phyloP scores from a whole-genome alignment of 2,888 invertebrate species.

The Coenonympha glycerion region DNA sequence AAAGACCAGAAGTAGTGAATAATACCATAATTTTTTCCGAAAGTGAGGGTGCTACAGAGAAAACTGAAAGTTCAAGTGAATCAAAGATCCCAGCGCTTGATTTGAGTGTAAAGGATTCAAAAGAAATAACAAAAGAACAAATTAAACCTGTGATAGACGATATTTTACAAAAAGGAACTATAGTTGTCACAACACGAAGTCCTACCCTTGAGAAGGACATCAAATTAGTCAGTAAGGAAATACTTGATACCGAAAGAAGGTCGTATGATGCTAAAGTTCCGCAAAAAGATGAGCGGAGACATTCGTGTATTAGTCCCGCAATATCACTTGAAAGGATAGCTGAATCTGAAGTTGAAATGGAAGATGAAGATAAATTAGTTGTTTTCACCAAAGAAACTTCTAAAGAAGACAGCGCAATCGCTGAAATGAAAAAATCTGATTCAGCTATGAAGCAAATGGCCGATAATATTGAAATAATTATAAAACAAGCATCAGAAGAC shows the following conservation, averaged over 20 bases:
- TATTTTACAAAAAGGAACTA: constrained; percentile 59
- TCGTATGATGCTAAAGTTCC: constrained; percentile 70
- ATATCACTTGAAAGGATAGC: constrained; percentile 68
- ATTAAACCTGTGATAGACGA: constrained; percentile 66
- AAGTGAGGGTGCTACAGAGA: neutral
- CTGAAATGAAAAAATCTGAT: constrained; percentile 64
- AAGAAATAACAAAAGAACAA: constrained; percentile 62
- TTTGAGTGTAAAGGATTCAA: constrained; percentile 42
- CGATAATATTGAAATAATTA: constrained; percentile 70
- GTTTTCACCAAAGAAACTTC: constrained; percentile 31
- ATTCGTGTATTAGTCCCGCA: constrained; percentile 69
- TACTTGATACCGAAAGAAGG: constrained; percentile 59
- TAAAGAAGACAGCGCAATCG: constrained; percentile 34
- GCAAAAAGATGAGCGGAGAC: constrained; percentile 63
- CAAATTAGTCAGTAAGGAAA: constrained; percentile 55
- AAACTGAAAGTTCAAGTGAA: neutral
- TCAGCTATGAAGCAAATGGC: constrained; percentile 73
- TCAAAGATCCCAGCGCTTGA: constrained; percentile 28
- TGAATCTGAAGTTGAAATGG: constrained; percentile 66
- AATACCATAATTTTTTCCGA: neutral
- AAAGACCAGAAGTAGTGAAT: neutral
- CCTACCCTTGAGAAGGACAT: constrained; percentile 61
- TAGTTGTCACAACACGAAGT: constrained; percentile 56
- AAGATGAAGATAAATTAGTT: constrained; percentile 50
- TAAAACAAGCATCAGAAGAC: constrained; percentile 71